phyloP scores from a whole-genome alignment of 2,113 vertebrate genomes.

The Corythoichthys haematopterus region DNA sequence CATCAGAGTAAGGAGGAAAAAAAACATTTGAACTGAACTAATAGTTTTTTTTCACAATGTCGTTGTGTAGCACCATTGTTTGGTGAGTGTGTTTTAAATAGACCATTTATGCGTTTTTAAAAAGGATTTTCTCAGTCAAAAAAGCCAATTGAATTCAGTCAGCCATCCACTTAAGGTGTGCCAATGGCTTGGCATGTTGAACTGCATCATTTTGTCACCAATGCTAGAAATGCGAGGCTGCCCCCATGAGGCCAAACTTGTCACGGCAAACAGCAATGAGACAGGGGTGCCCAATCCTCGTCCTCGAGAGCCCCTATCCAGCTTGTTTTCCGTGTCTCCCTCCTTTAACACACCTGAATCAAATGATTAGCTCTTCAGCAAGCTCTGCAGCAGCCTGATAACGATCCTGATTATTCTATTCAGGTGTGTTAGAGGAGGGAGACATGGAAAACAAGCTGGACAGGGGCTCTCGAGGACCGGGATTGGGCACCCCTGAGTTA shows the following conservation, averaged over 20 bases:
- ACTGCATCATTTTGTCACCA: neutral
- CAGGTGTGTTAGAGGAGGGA: too few species aligned
- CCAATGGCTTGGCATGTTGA: neutral
- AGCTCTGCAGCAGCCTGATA: too few species aligned
- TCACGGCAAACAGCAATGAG: neutral
- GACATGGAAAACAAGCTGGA: too few species aligned
- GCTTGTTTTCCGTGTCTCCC: too few species aligned
- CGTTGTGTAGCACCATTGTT: neutral
- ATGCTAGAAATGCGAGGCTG: slow-evolving; percentile 25
- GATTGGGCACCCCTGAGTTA: neutral
- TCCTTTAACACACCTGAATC: too few species aligned
- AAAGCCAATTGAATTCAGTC: neutral
- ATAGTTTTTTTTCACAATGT: neutral
- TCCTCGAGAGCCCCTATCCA: too few species aligned
- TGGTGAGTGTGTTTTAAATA: neutral
- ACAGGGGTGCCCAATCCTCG: too few species aligned
- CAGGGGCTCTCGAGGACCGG: too few species aligned
- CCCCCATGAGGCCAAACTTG: slow-evolving; percentile 31
- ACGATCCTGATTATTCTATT: too few species aligned
- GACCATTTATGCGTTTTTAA: neutral
- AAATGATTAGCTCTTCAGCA: too few species aligned
- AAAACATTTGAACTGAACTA: neutral
- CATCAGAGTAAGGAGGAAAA: neutral
- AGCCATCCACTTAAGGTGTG: neutral
- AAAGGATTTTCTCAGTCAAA: neutral